Evolutionary conservation across 2,888 invertebrate genomes (phyloP).

Genomic region (Perithous albicinctus): DNA sequence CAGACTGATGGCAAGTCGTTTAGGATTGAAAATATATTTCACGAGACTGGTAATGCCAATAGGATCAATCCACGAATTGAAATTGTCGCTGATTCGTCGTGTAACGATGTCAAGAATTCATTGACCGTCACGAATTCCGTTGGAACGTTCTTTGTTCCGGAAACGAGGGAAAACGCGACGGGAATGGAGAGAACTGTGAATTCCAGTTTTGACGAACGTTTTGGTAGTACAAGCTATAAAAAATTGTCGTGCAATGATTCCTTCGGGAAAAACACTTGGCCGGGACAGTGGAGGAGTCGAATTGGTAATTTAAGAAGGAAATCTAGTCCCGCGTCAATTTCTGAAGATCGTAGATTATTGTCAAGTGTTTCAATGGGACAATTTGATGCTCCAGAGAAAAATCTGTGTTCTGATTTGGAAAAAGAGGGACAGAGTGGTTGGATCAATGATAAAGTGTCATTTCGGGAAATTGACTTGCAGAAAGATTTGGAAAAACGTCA

Average conservation of each 20-base stretch:
- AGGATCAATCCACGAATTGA: conserved; percentile 64
- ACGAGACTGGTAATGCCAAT: conserved; percentile 69
- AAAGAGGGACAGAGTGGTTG: not conserved
- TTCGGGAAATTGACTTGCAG: not conserved
- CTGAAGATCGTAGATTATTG: conserved; percentile 5
- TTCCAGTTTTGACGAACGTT: conserved; percentile 37
- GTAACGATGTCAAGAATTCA: conserved; percentile 68
- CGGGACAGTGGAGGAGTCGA: conserved; percentile 57
- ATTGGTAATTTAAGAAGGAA: conserved; percentile 41
- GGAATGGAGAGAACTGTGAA: conserved; percentile 57
- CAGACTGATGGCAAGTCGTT: conserved; percentile 77
- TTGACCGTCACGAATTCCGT: conserved; percentile 76
- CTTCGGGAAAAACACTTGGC: conserved; percentile 51
- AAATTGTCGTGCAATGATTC: conserved; percentile 48
- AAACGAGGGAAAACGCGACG: conserved; percentile 69
- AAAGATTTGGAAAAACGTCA: not conserved
- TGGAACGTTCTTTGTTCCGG: conserved; percentile 74
- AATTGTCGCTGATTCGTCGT: conserved; percentile 50
- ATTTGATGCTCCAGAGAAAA: not conserved
- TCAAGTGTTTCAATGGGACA: conserved; percentile 9
- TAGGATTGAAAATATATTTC: conserved; percentile 79
- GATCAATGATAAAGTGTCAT: not conserved
- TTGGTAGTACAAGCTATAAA: conserved; percentile 8
- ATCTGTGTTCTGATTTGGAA: not conserved
- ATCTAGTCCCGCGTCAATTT: conserved; percentile 6